These are phyloP conservation scores for Syrrhaptes paradoxus DNA, from an alignment of 2,113 vertebrate species.

Conservation along the genomic window DNA sequence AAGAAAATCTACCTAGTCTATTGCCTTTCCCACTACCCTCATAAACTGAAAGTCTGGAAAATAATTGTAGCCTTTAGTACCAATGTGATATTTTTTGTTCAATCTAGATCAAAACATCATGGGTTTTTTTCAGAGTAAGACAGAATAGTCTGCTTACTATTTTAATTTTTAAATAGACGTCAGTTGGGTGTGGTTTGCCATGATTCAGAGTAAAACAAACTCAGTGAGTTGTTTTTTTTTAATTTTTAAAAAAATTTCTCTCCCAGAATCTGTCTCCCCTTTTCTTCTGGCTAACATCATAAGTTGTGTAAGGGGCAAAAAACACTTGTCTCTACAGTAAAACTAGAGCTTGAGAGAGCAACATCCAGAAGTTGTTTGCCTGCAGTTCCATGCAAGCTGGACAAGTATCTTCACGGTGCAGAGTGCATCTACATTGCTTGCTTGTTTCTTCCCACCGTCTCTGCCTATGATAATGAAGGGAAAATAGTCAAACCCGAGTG, in stretches of 20 bases:
- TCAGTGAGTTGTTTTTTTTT: not conserved
- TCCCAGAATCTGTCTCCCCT: fast-evolving
- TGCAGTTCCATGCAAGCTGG: not conserved
- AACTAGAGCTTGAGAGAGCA: not conserved
- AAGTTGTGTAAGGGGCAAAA: not conserved
- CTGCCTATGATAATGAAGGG: not conserved
- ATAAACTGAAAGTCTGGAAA: not conserved
- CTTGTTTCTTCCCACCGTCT: not conserved
- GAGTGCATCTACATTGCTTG: fast-evolving
- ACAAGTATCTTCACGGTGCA: not conserved
- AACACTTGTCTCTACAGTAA: fast-evolving
- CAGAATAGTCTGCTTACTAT: not conserved
- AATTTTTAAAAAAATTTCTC: not conserved
- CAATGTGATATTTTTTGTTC: fast-evolving
- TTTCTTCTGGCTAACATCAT: not conserved
- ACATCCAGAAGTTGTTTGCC: not conserved
- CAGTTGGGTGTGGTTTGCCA: not conserved
- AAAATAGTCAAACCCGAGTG: not conserved
- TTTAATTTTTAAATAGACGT: not conserved
- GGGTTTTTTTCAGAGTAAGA: not conserved
- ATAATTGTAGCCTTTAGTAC: not conserved
- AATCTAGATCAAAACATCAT: not conserved
- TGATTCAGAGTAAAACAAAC: not conserved
- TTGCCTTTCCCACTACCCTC: not conserved
- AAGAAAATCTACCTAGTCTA: not conserved